phyloP scores from a whole-genome alignment of 2,797 vertebrate species.

The Bufotes viridis region DNA sequence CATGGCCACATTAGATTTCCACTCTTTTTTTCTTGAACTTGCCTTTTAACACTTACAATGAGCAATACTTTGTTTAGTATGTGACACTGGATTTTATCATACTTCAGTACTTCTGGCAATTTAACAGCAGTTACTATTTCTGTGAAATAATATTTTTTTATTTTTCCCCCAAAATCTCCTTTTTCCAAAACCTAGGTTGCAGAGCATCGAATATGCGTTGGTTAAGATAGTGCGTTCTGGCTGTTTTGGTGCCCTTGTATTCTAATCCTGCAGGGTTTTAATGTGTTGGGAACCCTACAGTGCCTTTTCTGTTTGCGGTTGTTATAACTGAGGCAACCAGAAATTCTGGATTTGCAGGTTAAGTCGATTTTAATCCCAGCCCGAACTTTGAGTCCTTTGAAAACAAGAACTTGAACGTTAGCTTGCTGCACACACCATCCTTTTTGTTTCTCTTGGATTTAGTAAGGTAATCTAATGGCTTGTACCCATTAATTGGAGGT shows the following conservation, averaged over 20 bases:
- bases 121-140: not conserved
- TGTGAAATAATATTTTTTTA: no score
- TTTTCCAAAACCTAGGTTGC: constrained; percentile 4
- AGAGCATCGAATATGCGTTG: no score
- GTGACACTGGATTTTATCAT: not conserved
- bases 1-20: not conserved
- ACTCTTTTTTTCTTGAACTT: not conserved
- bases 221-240: no score
- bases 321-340: not conserved
- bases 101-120: not conserved
- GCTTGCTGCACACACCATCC: not conserved
- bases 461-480: constrained; percentile 54
- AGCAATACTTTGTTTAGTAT: not conserved
- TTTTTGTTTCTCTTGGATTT: not conserved
- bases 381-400: not conserved
- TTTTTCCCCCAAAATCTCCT: not conserved
- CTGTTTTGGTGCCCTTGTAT: not conserved
- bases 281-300: constrained; percentile 19
- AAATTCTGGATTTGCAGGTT: constrained; percentile 6
- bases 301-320: constrained; percentile 37
- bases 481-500: constrained; percentile 55
- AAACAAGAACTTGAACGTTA: constrained; percentile 6
- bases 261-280: constrained; percentile 8
- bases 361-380: no score
- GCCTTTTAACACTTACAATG: not conserved